Base-by-base conservation (phyloP, 2,113 vertebrate genomes). In the Triplophysa dalaica region DNA sequence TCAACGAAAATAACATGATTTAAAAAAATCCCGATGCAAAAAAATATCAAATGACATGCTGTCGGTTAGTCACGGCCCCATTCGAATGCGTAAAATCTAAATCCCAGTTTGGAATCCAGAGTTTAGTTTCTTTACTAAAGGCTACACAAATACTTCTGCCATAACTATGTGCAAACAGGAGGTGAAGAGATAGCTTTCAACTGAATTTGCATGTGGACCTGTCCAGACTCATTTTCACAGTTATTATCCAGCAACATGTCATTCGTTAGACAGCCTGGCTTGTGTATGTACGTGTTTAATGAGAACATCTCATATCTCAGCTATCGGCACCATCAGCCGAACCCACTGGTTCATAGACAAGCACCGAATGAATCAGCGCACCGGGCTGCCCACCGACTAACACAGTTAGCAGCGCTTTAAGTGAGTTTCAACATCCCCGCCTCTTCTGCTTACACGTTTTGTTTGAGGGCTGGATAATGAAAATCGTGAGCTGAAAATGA, bases 261-360 rank as follows among this genome's bases (percentile, higher is more conserved):
- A 80, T 74, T 82, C 58, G 80, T 82, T 68, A 82, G 68, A 48
- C 78, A 64, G 73, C 50, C 45, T 65, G 48, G 50, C 14, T 50
- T 60, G 64, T 72, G 62, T 77, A 60, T 56, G 29, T 78, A 41
- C 81, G 33, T 43, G 75, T 61, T 2, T 65, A 65, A 74, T 76
- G 43, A 65, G 41, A 52, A 21, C 43, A 16, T 65, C 19, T 64
- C 16, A 33, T 43, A 58, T 80, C 62, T 63, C 68, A 48, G 58
- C 72, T 33, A 26, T 50, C 8, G 19, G 61, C 69, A 74, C 29
- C 29, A 9, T 69, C 78, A 63, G 74, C 45, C 43, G 38, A 69
- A 69, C 41, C 64, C 68, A 75, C 52, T 9, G 26, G 29, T 41
- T 17, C 19, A 19, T 54, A 76, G 58, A 67, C 63, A 66, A 8